Conservation (phyloP, 2,797 vertebrate species). For the Pipistrellus pipistrellus region DNA sequence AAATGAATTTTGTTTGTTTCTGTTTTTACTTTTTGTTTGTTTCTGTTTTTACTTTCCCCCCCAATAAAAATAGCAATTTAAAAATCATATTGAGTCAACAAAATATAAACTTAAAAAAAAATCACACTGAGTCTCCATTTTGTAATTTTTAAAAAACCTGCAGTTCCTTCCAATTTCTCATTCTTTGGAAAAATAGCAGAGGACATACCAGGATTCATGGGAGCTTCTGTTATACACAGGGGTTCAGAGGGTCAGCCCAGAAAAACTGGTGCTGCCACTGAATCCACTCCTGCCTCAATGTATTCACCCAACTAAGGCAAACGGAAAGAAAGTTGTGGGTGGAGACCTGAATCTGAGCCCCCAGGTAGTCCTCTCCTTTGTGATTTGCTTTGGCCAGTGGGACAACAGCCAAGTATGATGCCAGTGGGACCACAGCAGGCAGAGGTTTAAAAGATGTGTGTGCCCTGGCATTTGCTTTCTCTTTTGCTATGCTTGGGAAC, state of each 20-base stretch:
- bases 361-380: neutral
- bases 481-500: slow-evolving; percentile 7
- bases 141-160: neutral
- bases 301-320: neutral
- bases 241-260: neutral
- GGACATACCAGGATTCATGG: neutral
- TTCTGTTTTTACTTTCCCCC: neutral
- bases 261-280: neutral
- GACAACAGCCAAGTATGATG: neutral
- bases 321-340: neutral
- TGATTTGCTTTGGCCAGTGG: neutral
- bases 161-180: neutral
- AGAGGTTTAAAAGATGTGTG: neutral
- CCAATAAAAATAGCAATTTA: slow-evolving; percentile 34
- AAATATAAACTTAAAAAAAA: neutral
- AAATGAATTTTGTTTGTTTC: slow-evolving; percentile 50
- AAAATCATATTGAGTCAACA: neutral
- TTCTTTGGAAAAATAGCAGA: neutral
- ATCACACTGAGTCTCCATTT: neutral
- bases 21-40: slow-evolving; percentile 37
- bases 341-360: neutral
- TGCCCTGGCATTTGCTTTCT: neutral
- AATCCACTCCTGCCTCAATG: neutral
- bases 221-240: neutral
- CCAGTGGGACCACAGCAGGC: neutral